These are phyloP conservation scores for Lateolabrax maculatus DNA, from an alignment of 2,797 vertebrate species.

Conservation along the genomic window DNA sequence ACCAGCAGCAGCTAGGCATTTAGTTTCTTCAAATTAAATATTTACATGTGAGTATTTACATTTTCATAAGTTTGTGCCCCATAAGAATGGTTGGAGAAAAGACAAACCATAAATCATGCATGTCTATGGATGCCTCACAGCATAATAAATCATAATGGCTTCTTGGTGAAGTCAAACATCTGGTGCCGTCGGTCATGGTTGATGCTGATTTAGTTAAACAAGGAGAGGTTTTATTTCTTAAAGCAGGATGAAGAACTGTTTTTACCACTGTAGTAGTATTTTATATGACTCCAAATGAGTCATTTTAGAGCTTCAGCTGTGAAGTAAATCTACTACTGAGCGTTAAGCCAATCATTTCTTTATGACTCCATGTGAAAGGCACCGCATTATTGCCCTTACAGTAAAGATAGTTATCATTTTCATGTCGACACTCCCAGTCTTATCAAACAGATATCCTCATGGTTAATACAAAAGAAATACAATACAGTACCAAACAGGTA, in stretches of 20 bases:
- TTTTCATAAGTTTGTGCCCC: neutral
- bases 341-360: conserved; percentile 10
- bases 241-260: neutral
- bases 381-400: neutral
- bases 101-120: conserved; percentile 29
- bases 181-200: conserved; percentile 19
- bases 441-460: conserved; percentile 5
- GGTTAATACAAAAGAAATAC: neutral
- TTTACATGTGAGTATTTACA: neutral
- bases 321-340: neutral
- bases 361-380: conserved; percentile 18
- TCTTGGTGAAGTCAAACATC: conserved; percentile 35
- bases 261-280: conserved; percentile 12
- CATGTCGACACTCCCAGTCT: neutral
- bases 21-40: conserved; percentile 19
- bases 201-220: conserved; percentile 15
- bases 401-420: conserved; percentile 24
- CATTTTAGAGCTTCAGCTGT: neutral
- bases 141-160: conserved; percentile 26
- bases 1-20: conserved; percentile 11
- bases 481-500: neutral
- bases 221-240: neutral
- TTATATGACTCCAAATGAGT: neutral
- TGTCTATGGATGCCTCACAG: neutral
- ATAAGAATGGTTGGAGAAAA: neutral